Evolutionary conservation across 2,113 vertebrate species (phyloP).

Genomic region (Sclerurus mexicanus): DNA sequence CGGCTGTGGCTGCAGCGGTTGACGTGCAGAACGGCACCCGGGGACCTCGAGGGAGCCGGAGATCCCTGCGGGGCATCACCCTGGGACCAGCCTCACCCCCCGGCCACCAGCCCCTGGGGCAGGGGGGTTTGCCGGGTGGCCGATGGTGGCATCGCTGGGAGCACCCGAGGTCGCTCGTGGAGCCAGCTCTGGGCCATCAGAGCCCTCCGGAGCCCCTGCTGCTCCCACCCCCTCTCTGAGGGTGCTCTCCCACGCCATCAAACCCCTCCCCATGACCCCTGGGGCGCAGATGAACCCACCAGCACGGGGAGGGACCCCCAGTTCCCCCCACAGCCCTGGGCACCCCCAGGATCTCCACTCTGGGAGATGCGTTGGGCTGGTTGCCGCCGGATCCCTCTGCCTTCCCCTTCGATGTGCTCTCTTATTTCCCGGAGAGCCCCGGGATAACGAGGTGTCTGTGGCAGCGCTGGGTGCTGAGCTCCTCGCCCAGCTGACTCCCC

Average conservation of each 20-base stretch:
- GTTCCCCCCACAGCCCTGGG: fast-evolving
- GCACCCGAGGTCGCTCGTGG: fast-evolving
- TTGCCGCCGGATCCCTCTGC: fast-evolving
- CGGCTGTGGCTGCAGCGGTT: fast-evolving
- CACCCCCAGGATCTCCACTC: fast-evolving
- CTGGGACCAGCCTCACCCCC: fast-evolving
- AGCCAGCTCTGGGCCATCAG: fast-evolving
- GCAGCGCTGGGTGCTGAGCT: fast-evolving
- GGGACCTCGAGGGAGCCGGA: background rate
- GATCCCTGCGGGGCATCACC: background rate
- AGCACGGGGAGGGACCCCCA: background rate
- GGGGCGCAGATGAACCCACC: fast-evolving
- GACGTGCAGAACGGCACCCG: fast-evolving
- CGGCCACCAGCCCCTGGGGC: background rate
- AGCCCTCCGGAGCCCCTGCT: background rate
- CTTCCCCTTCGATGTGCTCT: background rate
- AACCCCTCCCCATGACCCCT: background rate
- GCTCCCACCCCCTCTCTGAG: background rate
- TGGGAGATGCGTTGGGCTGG: fast-evolving
- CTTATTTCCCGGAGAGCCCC: fast-evolving
- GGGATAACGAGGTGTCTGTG: fast-evolving
- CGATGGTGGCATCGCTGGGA: fast-evolving
- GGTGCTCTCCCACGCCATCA: fast-evolving
- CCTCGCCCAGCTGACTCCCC: background rate
- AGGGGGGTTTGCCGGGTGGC: background rate